Conservation (phyloP, 2,888 invertebrate genomes). For the Agrilus mali region DNA sequence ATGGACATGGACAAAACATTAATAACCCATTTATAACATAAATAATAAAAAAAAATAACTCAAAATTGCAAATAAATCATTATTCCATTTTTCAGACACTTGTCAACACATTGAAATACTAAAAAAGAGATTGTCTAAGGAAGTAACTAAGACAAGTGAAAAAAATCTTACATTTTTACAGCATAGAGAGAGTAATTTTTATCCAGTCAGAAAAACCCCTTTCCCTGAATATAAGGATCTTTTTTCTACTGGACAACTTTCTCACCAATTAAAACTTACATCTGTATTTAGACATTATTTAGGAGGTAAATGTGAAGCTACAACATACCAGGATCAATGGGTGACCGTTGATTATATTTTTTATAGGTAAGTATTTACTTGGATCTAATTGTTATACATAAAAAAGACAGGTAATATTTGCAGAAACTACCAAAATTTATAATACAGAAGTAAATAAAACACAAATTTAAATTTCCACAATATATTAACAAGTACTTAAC, state of each 20-base stretch:
- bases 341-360: slow-evolving; percentile 87
- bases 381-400: too few species aligned
- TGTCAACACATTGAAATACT: slow-evolving; percentile 27
- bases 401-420: too few species aligned
- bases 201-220: slow-evolving; percentile 5
- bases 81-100: slow-evolving; percentile 20
- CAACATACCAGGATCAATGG: slow-evolving; percentile 67
- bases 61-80: background rate
- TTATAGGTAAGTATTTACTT: slow-evolving; percentile 51
- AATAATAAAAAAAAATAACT: too few species aligned
- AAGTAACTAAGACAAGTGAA: too few species aligned
- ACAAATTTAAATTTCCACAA: too few species aligned
- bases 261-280: slow-evolving; percentile 51
- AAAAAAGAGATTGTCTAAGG: slow-evolving; percentile 11
- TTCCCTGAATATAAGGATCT: slow-evolving; percentile 23
- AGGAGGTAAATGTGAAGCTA: slow-evolving; percentile 42
- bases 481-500: too few species aligned
- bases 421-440: background rate
- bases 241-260: slow-evolving; percentile 49
- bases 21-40: too few species aligned
- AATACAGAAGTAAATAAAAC: background rate
- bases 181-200: slow-evolving; percentile 10
- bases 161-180: slow-evolving; percentile 25
- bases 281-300: slow-evolving; percentile 55
- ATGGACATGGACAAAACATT: too few species aligned